Base-by-base conservation (phyloP, 2,888 invertebrate species). In the Platycheirus rosarum region DNA sequence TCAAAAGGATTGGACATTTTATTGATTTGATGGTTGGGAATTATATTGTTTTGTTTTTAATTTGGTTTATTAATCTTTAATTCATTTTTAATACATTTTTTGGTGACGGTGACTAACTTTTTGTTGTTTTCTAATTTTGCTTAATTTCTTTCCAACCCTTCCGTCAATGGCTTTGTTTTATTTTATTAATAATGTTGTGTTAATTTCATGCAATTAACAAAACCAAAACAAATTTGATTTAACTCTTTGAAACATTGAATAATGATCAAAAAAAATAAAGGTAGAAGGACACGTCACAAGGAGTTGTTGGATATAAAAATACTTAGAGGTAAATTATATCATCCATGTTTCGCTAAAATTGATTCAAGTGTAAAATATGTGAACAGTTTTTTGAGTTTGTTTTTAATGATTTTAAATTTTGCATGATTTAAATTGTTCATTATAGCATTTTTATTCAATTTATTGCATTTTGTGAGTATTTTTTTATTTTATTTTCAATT, bases 231-330 rank as follows among this genome's bases (percentile, higher is more conserved):
- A 18, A 8, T 32, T 62, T 77, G 18, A 13, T 53, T 37, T 46
- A 75, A 48, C 29, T n/a, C n/a, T 37, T 26, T 23, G 53, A 26
- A 76, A 26, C 40, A 49, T 32, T 32, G 23, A 62, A 84, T 69
- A 55, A 44, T n/a, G n/a, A n/a, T n/a, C n/a, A 85, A 85, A 69
- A 63, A 57, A 23, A 37, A 55, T 23, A 85, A 88, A 89, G 89
- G 88, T 88, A 88, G 90, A 88, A 89, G 91, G 88, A 89, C 89
- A 86, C 89, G 91, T 85, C 91, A 91, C 87, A 91, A 91, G 90
- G 91, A 91, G 87, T 89, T 91, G 85, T 87, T 91, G 91, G 91
- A 91, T 87, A 91, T 91, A 80, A 91, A 91, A 87, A 91, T 91
- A 79, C 85, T 91, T 84, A 88, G 91, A 91, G 91, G 91, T 91